phyloP scores from a whole-genome alignment of 2,113 vertebrate genomes.

The Alectura lathami region DNA sequence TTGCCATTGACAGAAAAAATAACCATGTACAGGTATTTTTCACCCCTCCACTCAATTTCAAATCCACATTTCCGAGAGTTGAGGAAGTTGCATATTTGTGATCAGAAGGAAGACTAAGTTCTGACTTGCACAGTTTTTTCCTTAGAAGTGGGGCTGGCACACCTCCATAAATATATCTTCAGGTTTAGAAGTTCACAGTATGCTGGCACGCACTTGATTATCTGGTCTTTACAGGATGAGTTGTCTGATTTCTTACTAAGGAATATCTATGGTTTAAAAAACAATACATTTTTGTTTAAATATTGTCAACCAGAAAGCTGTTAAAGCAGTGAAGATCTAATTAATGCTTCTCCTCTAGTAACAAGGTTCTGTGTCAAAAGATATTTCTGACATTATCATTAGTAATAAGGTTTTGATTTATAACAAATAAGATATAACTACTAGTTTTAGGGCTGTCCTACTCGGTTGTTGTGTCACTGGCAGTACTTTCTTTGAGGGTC shows the following conservation, averaged over 20 bases:
- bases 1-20: not conserved
- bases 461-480: not conserved
- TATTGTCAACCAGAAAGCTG: not conserved
- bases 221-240: not conserved
- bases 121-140: not conserved
- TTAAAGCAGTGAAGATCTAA: not conserved
- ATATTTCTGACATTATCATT: not conserved
- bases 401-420: constrained; percentile 17
- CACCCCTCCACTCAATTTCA: not conserved
- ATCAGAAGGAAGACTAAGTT: not conserved
- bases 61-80: not conserved
- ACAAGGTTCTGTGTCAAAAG: constrained; percentile 1
- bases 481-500: not conserved
- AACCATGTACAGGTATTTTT: not conserved
- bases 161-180: not conserved
- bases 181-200: not conserved
- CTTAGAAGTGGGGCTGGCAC: not conserved
- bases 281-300: not conserved
- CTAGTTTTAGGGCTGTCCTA: not conserved
- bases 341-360: not conserved
- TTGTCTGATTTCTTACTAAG: not conserved
- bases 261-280: not conserved
- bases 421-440: not conserved
- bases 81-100: not conserved
- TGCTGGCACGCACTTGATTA: not conserved